Base-by-base conservation (phyloP, 2,888 invertebrate species). In the Sphecodes monilicornis region DNA sequence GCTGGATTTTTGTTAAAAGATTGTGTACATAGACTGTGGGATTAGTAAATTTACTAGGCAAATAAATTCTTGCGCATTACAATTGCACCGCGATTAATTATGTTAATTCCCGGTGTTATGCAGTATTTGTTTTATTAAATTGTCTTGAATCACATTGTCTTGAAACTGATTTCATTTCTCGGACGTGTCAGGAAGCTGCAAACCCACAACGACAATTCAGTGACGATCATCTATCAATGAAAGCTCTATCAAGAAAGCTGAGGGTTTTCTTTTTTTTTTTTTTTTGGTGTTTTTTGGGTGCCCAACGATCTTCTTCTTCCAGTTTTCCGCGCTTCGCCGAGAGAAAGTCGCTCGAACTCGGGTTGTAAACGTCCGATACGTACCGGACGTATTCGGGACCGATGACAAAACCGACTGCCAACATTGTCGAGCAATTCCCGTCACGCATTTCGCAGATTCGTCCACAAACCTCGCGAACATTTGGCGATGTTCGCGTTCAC, bases 391-490 rank as follows among this genome's bases (percentile, higher is more conserved):
- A 16, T 29, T 29, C 60, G 16, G 16, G 29, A 29, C 16, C 29
- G 29, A 60, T 60, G 29, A 16, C 0, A 60, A 60, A 60, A 29
- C 29, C 29, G 16, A 29, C 26, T 29, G 29, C 60, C 29, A 29
- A 29, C 60, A 69, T 41, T 41, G 69, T 11, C 39, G 39, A 66
- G 22, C 36, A 39, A 66, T 66, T 39, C 6, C 46, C 64, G 71
- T 66, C 22, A 78, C 76, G 64, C 41, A 76, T 83, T 85, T 73
- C 80, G 86, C 71, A 85, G 72, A 79, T 39, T n/a, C 29, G 29
- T 69, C 29, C 68, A 39, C 66, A 57, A 76, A 74, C 66, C 64
- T 70, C 76, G 73, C 66, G 54, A 76, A 74, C 76, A 68, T 86
- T 70, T 60, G 64, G 70, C 76, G 69, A 66, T 29, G 71, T 54